Base-by-base conservation (phyloP, 1,140 invertebrate species). In the Leptinotarsa defecta region DNA sequence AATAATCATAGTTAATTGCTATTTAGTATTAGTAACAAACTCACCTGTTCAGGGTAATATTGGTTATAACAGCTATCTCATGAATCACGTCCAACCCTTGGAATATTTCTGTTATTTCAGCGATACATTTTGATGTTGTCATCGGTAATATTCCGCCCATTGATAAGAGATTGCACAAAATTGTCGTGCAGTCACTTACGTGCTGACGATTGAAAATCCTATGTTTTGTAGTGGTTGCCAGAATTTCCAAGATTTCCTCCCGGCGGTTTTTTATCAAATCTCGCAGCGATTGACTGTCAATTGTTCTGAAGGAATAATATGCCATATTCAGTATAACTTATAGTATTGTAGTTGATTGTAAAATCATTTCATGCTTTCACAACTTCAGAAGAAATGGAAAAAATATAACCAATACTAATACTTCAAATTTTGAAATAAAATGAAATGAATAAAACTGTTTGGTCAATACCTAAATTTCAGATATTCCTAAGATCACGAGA, bases 11-110 rank as follows among this genome's bases (percentile, higher is more conserved):
- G 13, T 17, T 43, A 11, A 43, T 43, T 43, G 8, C 8, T 43
- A 43, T 43, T 43, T 43, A 43, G 8, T 4, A 68, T 68, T 68
- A 19, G 11, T 11, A 48, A 11, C 3, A 13, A 13, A 73, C 71
- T 73, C 48, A 73, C 71, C 24, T 73, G 49, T 73, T 24, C 15
- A 73, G 24, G n/a, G 22, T 24, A 17, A 73, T n/a, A 20, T 65
- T 17, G 5, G 24, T 20, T 65, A 73, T 24, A 13, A 65, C 19
- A 48, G 52, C 61, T 15, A 65, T 48, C 63, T 73, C 71, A 64
- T 65, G 24, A 65, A 73, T 22, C 13, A 8, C 43, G 3, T 27
- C n/a, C 19, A 73, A 24, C 3, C 48, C 19, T 24, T 73, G 34
- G n/a, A 64, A 73, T 57, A 22, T 24, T 48, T 64, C 19, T 6